These are phyloP conservation scores for Leptonema lineaticorne DNA, from an alignment of 1,140 invertebrate species.

Conservation along the genomic window DNA sequence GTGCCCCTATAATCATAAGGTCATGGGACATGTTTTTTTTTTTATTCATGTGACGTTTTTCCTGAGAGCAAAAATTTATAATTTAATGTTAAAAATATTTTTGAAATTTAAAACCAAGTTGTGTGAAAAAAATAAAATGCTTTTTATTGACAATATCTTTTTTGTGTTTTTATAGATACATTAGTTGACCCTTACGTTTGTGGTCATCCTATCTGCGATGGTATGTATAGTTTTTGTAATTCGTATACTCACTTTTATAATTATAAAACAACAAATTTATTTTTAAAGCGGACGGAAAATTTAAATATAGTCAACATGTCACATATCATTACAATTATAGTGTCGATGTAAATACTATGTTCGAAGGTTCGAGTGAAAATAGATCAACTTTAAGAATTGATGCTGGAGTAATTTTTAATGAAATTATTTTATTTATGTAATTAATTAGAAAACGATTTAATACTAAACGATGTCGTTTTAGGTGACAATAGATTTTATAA, in stretches of 20 bases:
- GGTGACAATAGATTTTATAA: constrained; percentile 58
- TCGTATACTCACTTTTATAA: neutral
- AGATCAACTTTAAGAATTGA: constrained; percentile 64
- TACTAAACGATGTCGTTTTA: constrained; percentile 42
- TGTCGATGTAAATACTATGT: constrained; percentile 63
- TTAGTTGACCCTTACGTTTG: constrained; percentile 67
- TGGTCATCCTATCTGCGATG: constrained; percentile 61
- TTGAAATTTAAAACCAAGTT: too few relatives aligned
- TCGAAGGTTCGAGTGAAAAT: constrained; percentile 67
- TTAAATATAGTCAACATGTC: constrained; percentile 59
- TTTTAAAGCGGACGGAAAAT: constrained; percentile 60
- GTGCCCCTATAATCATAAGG: constrained; percentile 19
- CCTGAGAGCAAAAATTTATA: neutral
- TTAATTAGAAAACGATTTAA: constrained; percentile 45
- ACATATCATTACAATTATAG: constrained; percentile 67
- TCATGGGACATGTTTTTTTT: constrained; percentile 16
- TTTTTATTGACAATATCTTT: too few relatives aligned
- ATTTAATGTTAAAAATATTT: too few relatives aligned
- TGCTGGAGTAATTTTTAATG: constrained; percentile 50
- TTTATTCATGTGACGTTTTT: neutral
- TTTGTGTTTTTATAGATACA: constrained; percentile 66
- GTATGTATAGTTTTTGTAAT: constrained; percentile 50
- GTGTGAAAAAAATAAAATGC: too few relatives aligned
- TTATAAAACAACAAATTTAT: constrained; percentile 26
- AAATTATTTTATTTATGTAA: neutral